A percentile compares a stretch with the other conserved stretches of the same genome.
These are phyloP conservation scores for Xestia rhomboidea DNA, from an alignment of 2,888 invertebrate genomes.

Conservation along the genomic window DNA sequence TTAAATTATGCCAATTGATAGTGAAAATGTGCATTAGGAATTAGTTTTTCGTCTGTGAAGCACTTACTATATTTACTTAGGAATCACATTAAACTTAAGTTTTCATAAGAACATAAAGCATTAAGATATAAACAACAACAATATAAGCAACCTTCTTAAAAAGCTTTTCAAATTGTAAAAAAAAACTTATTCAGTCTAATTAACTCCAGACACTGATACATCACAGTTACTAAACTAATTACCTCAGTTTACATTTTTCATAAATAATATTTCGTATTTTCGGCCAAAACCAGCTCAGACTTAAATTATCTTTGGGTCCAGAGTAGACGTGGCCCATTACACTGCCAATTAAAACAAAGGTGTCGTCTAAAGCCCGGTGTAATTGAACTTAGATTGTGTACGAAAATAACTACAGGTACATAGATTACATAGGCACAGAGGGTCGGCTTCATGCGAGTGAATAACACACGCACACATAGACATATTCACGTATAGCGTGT, in stretches of 20 bases:
- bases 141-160: background rate
- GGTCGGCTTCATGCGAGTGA: background rate
- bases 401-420: constrained; percentile 26
- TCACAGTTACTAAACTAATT: constrained; percentile 31
- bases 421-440: background rate
- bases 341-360: constrained; percentile 45
- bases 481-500: background rate
- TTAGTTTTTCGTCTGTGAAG: background rate
- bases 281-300: background rate
- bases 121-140: background rate
- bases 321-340: constrained; percentile 2
- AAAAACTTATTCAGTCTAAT: background rate
- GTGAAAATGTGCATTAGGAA: background rate
- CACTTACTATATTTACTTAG: background rate
- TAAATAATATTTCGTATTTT: constrained; percentile 13
- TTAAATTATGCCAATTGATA: background rate
- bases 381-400: constrained; percentile 29
- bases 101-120: background rate
- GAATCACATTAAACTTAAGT: background rate
- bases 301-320: constrained; percentile 35
- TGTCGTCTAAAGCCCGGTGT: constrained; percentile 33
- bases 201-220: constrained; percentile 8
- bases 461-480: background rate
- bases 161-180: background rate
- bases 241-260: constrained; percentile 4